Evolutionary conservation across 2,888 invertebrate genomes (phyloP), one percentile per base, ranked within the genome.

Genomic region (Cephus pulcher): DNA sequence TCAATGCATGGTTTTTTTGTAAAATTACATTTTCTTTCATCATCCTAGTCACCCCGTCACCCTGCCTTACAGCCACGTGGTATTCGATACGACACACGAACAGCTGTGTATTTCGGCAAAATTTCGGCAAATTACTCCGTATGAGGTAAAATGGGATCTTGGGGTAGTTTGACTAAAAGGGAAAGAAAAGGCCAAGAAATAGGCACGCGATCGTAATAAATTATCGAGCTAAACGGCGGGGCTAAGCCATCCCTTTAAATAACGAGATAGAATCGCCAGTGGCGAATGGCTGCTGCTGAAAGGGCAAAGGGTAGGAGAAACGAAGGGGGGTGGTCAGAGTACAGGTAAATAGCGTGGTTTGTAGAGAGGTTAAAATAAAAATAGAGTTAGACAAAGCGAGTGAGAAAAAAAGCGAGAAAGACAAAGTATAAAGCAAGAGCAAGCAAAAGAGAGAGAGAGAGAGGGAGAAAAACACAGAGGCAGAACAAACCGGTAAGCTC

Each of bases 231-330:
- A 78, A 73, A 76, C 75, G 75, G 69, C 76, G 74, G 80, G 69
- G 77, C 77, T 80, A 81, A 82, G 81, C 81, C 81, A 80, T 80
- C 76, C 79, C 82, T 82, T 79, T 82, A 82, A 82, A 82, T 82
- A 82, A 82, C 80, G 37, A 80, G 82, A 82, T 82, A 81, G 75
- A 82, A 82, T 82, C 82, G 78, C 81, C 75, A 74, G 73, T 75
- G 79, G 78, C 75, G 76, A 81, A 75, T 79, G 37, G 76, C 56
- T 56, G 56, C 56, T 23, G 56, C 23, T 2, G 23, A 56, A 6
- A 23, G 56, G 56, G 2, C 23, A 23, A 56, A 9, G 35, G 35
- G 68, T 30, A 30, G 71, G 75, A 80, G 74, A 69, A 9, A 34
- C 6, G 9, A 34, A 34, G 34, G 11, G 12, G 69, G 69, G 34